These are phyloP conservation scores for Netelia virgata DNA, from an alignment of 2,888 invertebrate species.

Conservation along the genomic window DNA sequence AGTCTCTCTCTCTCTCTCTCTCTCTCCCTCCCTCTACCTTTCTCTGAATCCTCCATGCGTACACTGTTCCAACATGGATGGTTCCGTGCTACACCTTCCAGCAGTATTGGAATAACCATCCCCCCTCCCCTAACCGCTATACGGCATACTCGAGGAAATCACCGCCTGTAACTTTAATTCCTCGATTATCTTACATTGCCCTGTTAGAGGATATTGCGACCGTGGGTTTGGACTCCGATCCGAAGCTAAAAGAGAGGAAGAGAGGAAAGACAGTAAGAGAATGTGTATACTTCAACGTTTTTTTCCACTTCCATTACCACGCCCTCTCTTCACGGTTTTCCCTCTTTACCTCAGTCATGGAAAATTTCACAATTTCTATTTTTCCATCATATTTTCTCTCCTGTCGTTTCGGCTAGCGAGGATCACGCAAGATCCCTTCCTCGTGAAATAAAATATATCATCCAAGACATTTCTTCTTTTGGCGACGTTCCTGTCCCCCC, in stretches of 20 bases:
- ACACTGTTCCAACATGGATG: constrained; percentile 11
- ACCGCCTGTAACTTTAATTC: constrained; percentile 82
- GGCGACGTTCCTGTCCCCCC: background rate
- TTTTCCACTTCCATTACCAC: constrained; percentile 38
- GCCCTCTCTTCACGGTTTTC: constrained; percentile 1
- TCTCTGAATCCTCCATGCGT: background rate
- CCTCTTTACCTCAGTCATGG: constrained; percentile 2
- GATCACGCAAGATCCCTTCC: constrained; percentile 23
- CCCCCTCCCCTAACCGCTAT: constrained; percentile 53
- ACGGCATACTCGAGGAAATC: constrained; percentile 76
- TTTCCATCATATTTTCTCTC: constrained; percentile 28
- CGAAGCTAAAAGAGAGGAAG: constrained; percentile 5
- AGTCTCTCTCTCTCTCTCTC: constrained; percentile 1
- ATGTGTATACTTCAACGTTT: background rate
- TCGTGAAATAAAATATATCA: background rate
- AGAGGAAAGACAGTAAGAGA: constrained; percentile 7
- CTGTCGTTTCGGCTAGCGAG: constrained; percentile 21
- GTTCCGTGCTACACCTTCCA: constrained; percentile 49
- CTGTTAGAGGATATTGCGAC: constrained; percentile 81
- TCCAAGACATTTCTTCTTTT: too few relatives aligned
- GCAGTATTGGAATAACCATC: constrained; percentile 8
- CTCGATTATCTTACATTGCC: constrained; percentile 82
- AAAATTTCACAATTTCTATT: constrained; percentile 25
- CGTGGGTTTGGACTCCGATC: constrained; percentile 24
- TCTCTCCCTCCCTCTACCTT: constrained; percentile 2